Conservation (phyloP, 1,140 invertebrate genomes). For the Heliothis subflexa region DNA sequence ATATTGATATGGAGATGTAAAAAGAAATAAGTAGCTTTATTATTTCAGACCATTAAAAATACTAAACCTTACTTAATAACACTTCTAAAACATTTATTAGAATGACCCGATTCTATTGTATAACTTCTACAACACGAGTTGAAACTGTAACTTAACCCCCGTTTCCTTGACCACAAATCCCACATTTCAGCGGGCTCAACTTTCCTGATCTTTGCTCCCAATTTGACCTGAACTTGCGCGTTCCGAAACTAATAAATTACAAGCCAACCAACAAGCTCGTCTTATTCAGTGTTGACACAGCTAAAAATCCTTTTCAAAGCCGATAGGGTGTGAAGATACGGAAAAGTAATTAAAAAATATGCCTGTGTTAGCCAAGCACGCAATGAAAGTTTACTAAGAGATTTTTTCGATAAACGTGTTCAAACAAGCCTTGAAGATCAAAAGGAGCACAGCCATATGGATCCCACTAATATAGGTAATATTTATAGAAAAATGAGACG, state of each 20-base stretch:
- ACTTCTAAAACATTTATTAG: too few relatives aligned
- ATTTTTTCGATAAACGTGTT: conserved; percentile 26
- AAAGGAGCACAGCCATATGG: conserved; percentile 37
- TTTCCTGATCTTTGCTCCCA: conserved; percentile 29
- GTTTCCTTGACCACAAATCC: conserved; percentile 21
- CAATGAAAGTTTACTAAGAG: conserved; percentile 31
- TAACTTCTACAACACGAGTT: conserved; percentile 9
- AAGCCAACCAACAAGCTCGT: not conserved
- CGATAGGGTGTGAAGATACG: conserved; percentile 15
- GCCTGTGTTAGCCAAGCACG: conserved; percentile 12
- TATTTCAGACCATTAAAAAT: not conserved
- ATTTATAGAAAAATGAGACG: conserved; percentile 23
- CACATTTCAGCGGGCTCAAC: conserved; percentile 20
- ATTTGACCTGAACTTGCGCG: conserved; percentile 11
- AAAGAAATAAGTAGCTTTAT: too few relatives aligned
- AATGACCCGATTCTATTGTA: not conserved
- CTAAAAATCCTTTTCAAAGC: conserved; percentile 19
- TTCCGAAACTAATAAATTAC: conserved; percentile 32
- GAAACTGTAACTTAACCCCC: conserved; percentile 4
- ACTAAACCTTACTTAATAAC: too few relatives aligned
- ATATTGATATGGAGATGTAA: not conserved
- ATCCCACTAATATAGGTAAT: conserved; percentile 22
- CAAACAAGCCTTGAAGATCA: conserved; percentile 29
- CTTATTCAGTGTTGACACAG: conserved; percentile 29
- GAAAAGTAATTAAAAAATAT: conserved; percentile 32